Conservation (phyloP, 2,797 vertebrate genomes). For the Coregonus sp. region DNA sequence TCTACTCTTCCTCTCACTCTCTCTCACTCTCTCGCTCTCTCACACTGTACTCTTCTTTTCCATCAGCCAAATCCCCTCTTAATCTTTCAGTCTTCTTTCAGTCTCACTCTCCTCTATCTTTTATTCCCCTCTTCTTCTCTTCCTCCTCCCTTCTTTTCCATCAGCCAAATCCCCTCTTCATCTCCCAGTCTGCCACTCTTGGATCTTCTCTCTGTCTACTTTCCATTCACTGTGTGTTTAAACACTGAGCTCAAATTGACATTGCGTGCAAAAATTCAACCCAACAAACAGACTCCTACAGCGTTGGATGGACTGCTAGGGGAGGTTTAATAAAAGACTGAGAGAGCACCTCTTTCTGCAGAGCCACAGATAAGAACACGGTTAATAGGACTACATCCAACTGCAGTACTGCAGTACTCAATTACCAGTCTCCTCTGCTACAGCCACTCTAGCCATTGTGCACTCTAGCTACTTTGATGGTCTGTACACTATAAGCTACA, state of each 20-base stretch:
- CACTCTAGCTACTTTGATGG: neutral
- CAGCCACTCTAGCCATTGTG: neutral
- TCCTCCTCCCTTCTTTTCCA: neutral
- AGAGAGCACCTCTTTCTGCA: conserved; percentile 14
- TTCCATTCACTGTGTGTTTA: neutral
- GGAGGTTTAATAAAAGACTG: conserved; percentile 10
- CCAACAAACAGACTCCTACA: no score
- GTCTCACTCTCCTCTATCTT: neutral
- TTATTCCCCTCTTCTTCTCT: neutral
- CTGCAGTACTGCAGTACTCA: neutral
- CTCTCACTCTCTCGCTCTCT: conserved; percentile 27
- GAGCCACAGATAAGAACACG: neutral
- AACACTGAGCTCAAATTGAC: neutral
- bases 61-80: no score
- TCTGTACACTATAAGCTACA: neutral
- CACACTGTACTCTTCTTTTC: neutral
- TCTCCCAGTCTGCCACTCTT: neutral
- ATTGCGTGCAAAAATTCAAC: no score
- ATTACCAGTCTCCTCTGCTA: neutral
- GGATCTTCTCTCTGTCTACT: neutral
- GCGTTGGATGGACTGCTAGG: neutral
- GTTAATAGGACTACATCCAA: conserved; percentile 30
- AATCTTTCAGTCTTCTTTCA: neutral
- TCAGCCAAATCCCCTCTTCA: neutral
- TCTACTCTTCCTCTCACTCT: neutral